phyloP scores from a whole-genome alignment of 1,140 invertebrate genomes.

The Stenopsyche tienmushanensis region DNA sequence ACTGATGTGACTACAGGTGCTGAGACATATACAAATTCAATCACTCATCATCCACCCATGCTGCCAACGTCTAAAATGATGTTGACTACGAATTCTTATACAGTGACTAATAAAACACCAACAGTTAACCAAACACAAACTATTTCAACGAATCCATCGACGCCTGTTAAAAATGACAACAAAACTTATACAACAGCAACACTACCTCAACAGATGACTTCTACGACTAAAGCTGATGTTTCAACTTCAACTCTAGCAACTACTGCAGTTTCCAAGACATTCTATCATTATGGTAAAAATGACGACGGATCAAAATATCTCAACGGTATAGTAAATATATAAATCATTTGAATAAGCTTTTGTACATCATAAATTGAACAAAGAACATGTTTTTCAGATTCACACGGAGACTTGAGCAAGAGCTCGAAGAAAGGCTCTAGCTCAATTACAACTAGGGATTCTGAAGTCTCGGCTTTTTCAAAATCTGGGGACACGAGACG shows the following conservation, averaged over 20 bases:
- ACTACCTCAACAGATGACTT: no score
- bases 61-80: constrained; percentile 5
- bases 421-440: background rate
- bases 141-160: background rate
- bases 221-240: no score
- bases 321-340: background rate
- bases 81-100: background rate
- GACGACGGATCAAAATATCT: background rate
- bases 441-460: no score
- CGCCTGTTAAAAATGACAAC: no score
- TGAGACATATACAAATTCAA: background rate
- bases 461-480: no score
- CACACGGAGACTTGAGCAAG: background rate
- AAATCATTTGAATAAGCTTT: background rate
- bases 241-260: background rate
- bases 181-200: no score
- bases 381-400: background rate
- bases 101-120: background rate
- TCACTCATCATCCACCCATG: no score
- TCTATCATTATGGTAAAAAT: constrained; percentile 10
- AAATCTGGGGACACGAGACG: no score
- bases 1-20: background rate
- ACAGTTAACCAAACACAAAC: constrained; percentile 2
- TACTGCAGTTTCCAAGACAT: background rate
- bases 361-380: background rate